A percentile compares a stretch with the other conserved stretches of the same genome.
Conservation (phyloP, 2,113 vertebrate species). For the Coptodon rendalli region DNA sequence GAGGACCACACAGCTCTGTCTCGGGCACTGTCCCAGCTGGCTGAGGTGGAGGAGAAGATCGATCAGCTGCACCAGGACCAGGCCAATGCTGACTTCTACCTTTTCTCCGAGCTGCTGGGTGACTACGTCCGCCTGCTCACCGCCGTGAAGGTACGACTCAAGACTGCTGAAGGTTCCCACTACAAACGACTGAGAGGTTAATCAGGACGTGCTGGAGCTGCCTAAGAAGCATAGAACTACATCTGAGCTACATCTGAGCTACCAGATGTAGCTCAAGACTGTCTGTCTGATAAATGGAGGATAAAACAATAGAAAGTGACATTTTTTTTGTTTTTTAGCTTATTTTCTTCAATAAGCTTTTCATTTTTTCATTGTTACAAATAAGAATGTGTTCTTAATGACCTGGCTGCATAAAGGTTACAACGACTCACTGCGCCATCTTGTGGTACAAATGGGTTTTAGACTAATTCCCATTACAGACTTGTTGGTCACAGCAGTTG, state of each 20-base stretch:
- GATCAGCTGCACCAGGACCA: constrained; percentile 96
- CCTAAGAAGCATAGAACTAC: accelerated
- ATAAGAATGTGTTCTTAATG: neutral
- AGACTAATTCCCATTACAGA: neutral
- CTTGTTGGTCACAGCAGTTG: neutral
- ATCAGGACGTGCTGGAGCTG: neutral
- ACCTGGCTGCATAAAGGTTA: neutral
- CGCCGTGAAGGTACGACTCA: constrained; percentile 85
- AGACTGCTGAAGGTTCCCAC: neutral
- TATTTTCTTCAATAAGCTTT: neutral
- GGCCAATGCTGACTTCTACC: constrained; percentile 91
- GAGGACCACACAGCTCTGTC: constrained; percentile 97
- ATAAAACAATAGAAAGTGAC: neutral
- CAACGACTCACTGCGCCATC: neutral
- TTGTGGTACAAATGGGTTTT: neutral
- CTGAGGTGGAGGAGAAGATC: constrained; percentile 99
- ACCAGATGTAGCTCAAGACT: neutral
- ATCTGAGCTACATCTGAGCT: neutral
- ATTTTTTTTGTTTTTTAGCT: neutral
- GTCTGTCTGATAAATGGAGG: neutral
- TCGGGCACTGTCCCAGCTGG: constrained; percentile 92
- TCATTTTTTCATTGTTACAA: neutral
- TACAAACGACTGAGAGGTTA: neutral
- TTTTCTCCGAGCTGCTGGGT: constrained; percentile 92
- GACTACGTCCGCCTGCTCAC: constrained; percentile 95